A percentile compares a stretch with the other conserved stretches of the same genome.
phyloP scores from a whole-genome alignment of 2,888 invertebrate species.

The Pilophorus perplexus region DNA sequence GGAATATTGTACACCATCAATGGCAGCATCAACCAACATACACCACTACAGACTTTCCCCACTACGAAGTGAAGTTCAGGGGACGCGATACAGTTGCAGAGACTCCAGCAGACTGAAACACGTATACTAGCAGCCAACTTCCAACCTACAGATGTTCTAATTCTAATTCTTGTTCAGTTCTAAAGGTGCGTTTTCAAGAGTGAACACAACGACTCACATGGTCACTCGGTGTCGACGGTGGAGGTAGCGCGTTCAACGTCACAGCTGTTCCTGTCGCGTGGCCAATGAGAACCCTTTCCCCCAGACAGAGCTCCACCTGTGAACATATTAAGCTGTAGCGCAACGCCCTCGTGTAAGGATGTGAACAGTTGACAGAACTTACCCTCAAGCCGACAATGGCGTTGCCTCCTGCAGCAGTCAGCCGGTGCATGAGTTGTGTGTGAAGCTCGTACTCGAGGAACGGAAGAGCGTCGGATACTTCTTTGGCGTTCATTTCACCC shows the following conservation, averaged over 20 bases:
- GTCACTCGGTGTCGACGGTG: constrained; percentile 67
- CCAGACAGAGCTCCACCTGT: constrained; percentile 73
- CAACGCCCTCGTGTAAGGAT: too few species aligned
- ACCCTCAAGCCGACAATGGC: constrained; percentile 82
- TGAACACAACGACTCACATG: neutral
- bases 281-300: constrained; percentile 83
- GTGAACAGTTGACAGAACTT: too few species aligned
- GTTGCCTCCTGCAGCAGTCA: constrained; percentile 93
- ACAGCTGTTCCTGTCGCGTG: constrained; percentile 86
- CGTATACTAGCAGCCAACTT: neutral
- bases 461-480: constrained; percentile 91
- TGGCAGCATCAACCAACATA: too few species aligned
- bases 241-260: constrained; percentile 72
- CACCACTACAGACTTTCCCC: too few species aligned
- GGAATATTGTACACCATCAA: too few species aligned
- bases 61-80: too few species aligned
- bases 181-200: too few species aligned
- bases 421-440: constrained; percentile 81
- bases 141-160: neutral
- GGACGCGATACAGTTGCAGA: neutral
- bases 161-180: too few species aligned
- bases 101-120: neutral
- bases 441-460: constrained; percentile 96
- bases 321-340: too few species aligned
- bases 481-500: constrained; percentile 86